Conservation (phyloP, 2,888 invertebrate species). For the Drosophila gaucha region DNA sequence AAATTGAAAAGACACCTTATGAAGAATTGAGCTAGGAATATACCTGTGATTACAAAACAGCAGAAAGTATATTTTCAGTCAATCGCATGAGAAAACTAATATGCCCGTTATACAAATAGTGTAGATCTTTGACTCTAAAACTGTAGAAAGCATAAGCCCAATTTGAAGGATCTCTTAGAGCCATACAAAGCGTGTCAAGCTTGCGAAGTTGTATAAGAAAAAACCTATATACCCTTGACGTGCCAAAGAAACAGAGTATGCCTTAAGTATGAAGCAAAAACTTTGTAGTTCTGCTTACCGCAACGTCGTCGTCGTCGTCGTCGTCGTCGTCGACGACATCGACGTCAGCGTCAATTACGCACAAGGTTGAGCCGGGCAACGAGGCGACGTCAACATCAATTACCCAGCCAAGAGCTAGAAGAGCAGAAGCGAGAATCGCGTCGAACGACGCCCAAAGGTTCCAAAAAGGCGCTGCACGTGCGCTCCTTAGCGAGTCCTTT, state of each 20-base stretch:
- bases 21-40: too few species aligned
- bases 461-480: constrained; percentile 16
- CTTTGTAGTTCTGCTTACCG: constrained; percentile 14
- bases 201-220: too few species aligned
- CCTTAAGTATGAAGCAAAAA: not conserved
- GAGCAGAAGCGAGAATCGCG: constrained; percentile 2
- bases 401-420: constrained; percentile 12
- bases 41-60: too few species aligned
- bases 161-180: not conserved
- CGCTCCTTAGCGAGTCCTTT: not conserved
- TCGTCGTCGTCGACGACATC: too few species aligned
- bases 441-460: constrained; percentile 24
- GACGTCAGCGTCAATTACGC: constrained; percentile 12
- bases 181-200: not conserved
- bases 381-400: constrained; percentile 38
- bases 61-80: too few species aligned
- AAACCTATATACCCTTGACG: not conserved
- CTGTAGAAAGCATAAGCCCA: too few species aligned
- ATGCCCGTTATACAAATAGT: not conserved
- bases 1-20: too few species aligned
- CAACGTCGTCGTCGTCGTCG: constrained; percentile 6
- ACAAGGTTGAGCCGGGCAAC: constrained; percentile 10
- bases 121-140: not conserved
- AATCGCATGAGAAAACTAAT: not conserved
- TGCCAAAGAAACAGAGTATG: not conserved